Percentiles rank a stretch among this genome's conserved stretches.
phyloP scores from a whole-genome alignment of 2,113 vertebrate species.

The Cricetomys ansorgei region DNA sequence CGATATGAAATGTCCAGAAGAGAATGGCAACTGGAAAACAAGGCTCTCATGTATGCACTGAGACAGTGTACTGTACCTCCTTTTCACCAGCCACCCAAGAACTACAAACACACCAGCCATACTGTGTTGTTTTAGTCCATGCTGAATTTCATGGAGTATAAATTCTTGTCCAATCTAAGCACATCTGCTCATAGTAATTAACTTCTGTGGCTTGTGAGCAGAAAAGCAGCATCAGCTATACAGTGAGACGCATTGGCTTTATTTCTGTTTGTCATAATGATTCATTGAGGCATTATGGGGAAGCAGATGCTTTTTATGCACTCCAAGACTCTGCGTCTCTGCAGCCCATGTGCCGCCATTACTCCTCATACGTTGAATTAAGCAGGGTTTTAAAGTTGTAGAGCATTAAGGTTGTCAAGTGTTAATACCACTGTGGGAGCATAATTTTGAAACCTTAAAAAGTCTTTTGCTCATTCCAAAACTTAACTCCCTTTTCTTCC shows the following conservation, averaged over 20 bases:
- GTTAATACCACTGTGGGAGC: slow-evolving; percentile 71
- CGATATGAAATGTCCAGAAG: not conserved
- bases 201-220: slow-evolving; percentile 81
- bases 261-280: slow-evolving; percentile 85
- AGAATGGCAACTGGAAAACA: not conserved
- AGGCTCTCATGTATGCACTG: not conserved
- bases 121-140: slow-evolving; percentile 77
- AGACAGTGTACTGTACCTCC: fast-evolving
- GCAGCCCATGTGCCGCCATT: slow-evolving; percentile 51
- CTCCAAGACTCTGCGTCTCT: slow-evolving; percentile 76
- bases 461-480: slow-evolving; percentile 70
- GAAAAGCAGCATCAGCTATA: slow-evolving; percentile 84
- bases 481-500: slow-evolving; percentile 47
- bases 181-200: slow-evolving; percentile 88
- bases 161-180: slow-evolving; percentile 86
- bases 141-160: slow-evolving; percentile 78
- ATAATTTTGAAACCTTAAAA: slow-evolving; percentile 79
- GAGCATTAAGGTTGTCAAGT: slow-evolving; percentile 76
- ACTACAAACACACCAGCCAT: slow-evolving; percentile 64
- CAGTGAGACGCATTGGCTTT: slow-evolving; percentile 78
- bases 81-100: slow-evolving; percentile 59
- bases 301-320: slow-evolving; percentile 82
- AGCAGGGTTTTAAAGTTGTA: slow-evolving; percentile 74
- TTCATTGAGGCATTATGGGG: slow-evolving; percentile 83
- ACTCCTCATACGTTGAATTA: slow-evolving; percentile 73